Evolutionary conservation across 2,113 vertebrate genomes (phyloP), one percentile per base, ranked within the genome.

Genomic region (Burhinus oedicnemus): DNA sequence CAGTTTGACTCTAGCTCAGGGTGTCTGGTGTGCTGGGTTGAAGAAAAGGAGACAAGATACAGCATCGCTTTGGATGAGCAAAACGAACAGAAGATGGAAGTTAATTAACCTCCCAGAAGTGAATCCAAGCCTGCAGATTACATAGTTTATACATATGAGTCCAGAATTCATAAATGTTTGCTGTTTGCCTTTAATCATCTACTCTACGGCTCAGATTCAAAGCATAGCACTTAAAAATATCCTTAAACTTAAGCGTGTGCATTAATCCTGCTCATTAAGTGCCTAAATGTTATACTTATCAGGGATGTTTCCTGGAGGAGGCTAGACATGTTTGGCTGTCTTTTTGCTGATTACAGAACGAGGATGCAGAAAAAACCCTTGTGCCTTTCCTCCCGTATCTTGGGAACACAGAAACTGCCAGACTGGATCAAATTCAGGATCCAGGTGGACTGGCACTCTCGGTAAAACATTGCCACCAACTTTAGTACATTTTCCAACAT

Each of bases 281-380:
- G 62, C n/a, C 54, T 95, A 42, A 79, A 87, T 62, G 66, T 69
- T 86, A 42, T 42, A 85, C 89, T 96, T 95, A 97, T 90, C 95
- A 70, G 74, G 42, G 40, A 66, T 66, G 89, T 42, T 96, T 97
- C 96, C 96, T 93, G 93, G 38, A 95, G 78, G 26, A 83, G 89
- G 9, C 42, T 83, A 88, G 49, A 93, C 93, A 88, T 74, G 75
- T 95, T 91, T 95, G 58, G 49, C 68, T 94, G 84, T 91, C 87
- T 47, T 95, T 89, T 54, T 88, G 82, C 81, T 95, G 83, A 91
- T 96, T 95, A 91, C 40, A 87, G 65, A 95, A 92, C 82, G 87
- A 94, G 89, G 92, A 95, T 89, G 74, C 23, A 90, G 70, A 38
- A 80, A 69, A 96, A 93, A 87, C 23, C 6, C 20, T 81, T 45